Conservation (phyloP, 2,888 invertebrate genomes). For the Macaria notata region DNA sequence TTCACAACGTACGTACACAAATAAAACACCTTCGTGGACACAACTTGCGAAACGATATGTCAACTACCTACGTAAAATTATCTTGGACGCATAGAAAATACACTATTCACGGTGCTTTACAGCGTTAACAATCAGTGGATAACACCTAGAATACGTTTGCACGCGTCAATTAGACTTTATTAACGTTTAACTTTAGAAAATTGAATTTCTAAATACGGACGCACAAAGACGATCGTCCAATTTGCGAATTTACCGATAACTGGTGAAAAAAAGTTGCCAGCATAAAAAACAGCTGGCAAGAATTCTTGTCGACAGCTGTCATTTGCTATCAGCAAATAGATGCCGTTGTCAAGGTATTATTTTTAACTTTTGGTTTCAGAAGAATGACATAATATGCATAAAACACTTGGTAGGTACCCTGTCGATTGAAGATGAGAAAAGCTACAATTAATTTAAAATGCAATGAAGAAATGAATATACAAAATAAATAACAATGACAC, state of each 20-base stretch:
- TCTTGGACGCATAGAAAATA: slow-evolving; percentile 34
- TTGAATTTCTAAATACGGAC: slow-evolving; percentile 28
- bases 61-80: slow-evolving; percentile 67
- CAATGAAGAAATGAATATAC: too few relatives aligned
- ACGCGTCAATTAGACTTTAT: slow-evolving; percentile 32
- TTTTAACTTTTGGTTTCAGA: too few relatives aligned
- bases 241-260: slow-evolving; percentile 59
- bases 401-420: too few relatives aligned
- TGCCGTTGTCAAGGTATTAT: too few relatives aligned
- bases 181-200: slow-evolving; percentile 40
- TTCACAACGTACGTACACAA: slow-evolving; percentile 66
- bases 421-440: too few relatives aligned
- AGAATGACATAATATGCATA: too few relatives aligned
- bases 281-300: slow-evolving; percentile 27
- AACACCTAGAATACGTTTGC: slow-evolving; percentile 21
- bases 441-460: too few relatives aligned
- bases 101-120: slow-evolving; percentile 22
- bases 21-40: slow-evolving; percentile 66
- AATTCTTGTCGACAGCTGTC: background rate
- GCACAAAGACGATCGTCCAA: slow-evolving; percentile 37
- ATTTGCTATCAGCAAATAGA: too few relatives aligned
- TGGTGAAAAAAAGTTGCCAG: slow-evolving; percentile 39
- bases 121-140: slow-evolving; percentile 12
- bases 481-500: too few relatives aligned
- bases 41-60: slow-evolving; percentile 75